Conservation (phyloP, 2,113 vertebrate genomes). For the Furnarius figulus region DNA sequence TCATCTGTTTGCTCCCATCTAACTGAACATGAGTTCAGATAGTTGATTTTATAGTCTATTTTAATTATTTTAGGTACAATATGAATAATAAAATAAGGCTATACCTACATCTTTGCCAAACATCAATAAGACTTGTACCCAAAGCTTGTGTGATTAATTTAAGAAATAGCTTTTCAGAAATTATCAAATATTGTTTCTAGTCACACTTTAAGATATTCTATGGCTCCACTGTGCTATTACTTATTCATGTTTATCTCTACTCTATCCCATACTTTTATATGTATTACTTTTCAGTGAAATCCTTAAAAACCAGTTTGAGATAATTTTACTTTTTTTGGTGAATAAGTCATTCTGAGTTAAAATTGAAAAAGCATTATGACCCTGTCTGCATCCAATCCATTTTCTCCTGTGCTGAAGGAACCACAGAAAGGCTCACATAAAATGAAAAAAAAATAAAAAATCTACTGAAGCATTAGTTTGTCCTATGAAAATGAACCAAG, state of each 20-base stretch:
- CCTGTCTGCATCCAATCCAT: background rate
- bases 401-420: background rate
- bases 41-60: constrained; percentile 8
- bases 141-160: constrained; percentile 5
- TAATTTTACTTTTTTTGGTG: background rate
- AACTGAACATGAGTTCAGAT: background rate
- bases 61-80: background rate
- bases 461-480: background rate
- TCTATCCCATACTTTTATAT: background rate
- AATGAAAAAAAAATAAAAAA: background rate
- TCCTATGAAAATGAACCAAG: background rate
- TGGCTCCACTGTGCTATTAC: background rate
- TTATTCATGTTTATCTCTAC: constrained; percentile 6
- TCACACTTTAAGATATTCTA: background rate
- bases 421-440: background rate
- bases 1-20: background rate
- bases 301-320: background rate
- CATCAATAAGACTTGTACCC: background rate
- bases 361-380: background rate
- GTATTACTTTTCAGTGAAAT: constrained; percentile 16
- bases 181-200: constrained; percentile 6
- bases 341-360: background rate
- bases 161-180: constrained; percentile 41
- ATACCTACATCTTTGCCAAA: background rate
- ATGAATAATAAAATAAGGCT: background rate